Base-by-base conservation (phyloP, 2,113 vertebrate genomes). In the Cepphus grylle region DNA sequence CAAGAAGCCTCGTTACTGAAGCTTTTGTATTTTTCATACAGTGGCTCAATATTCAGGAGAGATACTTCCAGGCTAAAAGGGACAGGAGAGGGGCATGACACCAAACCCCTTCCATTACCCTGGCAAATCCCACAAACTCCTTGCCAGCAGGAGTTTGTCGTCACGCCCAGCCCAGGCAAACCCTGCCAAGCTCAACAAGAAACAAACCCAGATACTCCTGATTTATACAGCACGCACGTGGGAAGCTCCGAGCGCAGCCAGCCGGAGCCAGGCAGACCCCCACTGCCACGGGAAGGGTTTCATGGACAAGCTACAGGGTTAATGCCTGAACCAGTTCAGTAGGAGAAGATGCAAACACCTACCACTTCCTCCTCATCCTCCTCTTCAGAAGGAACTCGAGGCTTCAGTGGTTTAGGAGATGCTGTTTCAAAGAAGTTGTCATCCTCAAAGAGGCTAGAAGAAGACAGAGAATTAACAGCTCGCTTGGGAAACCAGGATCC, bases 301-400 rank as follows among this genome's bases (percentile, higher is more conserved):
- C 43, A 53, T 12, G 47, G 30, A 45, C 22, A 76, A 59, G 17
- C 82, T 40, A 20, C 34, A 65, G 16, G 16, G n/a, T 47, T 8
- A 8, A 52, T 1, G 15, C 59, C 55, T 62, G 49, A 36, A 17
- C 4, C 59, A 27, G 36, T 6, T 62, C 3, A 47, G 62, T 5
- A 16, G 63, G 27, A 52, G 18, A 61, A 61, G 32, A 58, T 14
- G 70, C 42, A 70, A 63, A 67, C 25, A 97, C 99, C 94, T 98
- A 99, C 99, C 99, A 99, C 97, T 94, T 99, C 99, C 5, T 99
- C 99, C 93, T 99, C 99, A 65, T 99, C 99, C 38, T 99, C 99
- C 47, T 99, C 99, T n/a, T 98, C 98, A 15, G 94, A 59, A 22
- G 87, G 74, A 79, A 81, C 84, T 69, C 4, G 94, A 73, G 96